These are phyloP conservation scores for Drosophila dives DNA, from an alignment of 2,888 invertebrate genomes.

Conservation along the genomic window DNA sequence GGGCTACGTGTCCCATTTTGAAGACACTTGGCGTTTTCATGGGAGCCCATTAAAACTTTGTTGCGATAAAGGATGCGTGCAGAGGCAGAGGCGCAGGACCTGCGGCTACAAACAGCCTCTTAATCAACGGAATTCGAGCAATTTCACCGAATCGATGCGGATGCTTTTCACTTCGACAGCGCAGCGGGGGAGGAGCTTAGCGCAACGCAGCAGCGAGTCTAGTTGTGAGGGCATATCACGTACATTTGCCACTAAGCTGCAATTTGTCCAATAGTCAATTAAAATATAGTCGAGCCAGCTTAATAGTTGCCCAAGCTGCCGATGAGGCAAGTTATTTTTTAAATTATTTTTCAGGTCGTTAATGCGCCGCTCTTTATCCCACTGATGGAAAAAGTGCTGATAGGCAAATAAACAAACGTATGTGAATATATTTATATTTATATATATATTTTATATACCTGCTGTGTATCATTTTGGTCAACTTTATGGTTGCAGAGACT, in stretches of 20 bases:
- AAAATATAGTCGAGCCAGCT: constrained; percentile 11
- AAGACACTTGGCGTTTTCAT: constrained; percentile 31
- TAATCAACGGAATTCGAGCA: constrained; percentile 48
- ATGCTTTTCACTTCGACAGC: constrained; percentile 24
- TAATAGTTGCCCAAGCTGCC: constrained; percentile 12
- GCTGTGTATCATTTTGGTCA: neutral
- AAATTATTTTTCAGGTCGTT: constrained; percentile 45
- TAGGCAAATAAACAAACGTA: neutral
- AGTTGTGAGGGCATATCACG: constrained; percentile 16
- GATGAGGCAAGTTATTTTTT: constrained; percentile 21
- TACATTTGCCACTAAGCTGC: constrained; percentile 16
- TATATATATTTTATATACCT: neutral
- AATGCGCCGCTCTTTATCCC: constrained; percentile 34
- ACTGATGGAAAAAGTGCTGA: constrained; percentile 30
- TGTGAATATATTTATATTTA: neutral
- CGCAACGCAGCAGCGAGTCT: neutral
- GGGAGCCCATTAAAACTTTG: constrained; percentile 65
- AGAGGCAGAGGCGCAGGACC: constrained; percentile 11
- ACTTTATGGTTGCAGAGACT: neutral
- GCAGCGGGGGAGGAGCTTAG: neutral
- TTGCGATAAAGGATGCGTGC: constrained; percentile 1
- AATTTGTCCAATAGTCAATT: constrained; percentile 43
- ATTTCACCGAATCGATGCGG: constrained; percentile 48
- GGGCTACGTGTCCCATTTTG: constrained; percentile 55
- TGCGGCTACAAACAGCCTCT: constrained; percentile 20